A percentile compares a stretch with the other conserved stretches of the same genome.
Evolutionary conservation across 2,888 invertebrate species (phyloP).

Genomic region (Apodemia hepburni): DNA sequence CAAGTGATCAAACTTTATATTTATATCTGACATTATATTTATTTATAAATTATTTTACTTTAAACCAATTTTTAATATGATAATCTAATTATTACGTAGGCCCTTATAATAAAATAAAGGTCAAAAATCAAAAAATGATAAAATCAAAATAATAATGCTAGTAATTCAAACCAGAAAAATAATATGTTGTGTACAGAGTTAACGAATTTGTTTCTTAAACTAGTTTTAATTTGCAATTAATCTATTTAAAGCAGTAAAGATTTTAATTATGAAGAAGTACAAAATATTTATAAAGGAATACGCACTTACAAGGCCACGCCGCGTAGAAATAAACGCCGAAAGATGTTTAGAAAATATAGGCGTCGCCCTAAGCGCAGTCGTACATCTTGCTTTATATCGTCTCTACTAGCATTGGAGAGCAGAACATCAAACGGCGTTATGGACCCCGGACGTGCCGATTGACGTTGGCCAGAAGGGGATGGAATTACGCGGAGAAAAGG

Average conservation of each 20-base stretch:
- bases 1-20: too few relatives aligned
- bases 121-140: too few relatives aligned
- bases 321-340: constrained; percentile 63
- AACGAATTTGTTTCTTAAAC: not conserved
- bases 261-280: constrained; percentile 19
- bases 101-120: too few relatives aligned
- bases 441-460: constrained; percentile 74
- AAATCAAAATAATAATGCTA: too few relatives aligned
- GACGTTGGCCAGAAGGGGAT: constrained; percentile 56
- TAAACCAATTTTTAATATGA: too few relatives aligned
- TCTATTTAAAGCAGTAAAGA: too few relatives aligned
- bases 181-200: too few relatives aligned
- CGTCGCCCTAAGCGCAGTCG: constrained; percentile 77
- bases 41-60: too few relatives aligned
- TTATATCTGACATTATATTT: too few relatives aligned
- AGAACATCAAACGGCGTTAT: constrained; percentile 79
- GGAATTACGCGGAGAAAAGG: constrained; percentile 47
- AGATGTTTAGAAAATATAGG: constrained; percentile 79
- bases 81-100: too few relatives aligned
- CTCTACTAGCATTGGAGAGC: constrained; percentile 78
- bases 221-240: not conserved
- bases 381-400: constrained; percentile 74
- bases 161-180: too few relatives aligned
- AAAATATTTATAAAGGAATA: constrained; percentile 29
- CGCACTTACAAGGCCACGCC: constrained; percentile 63